Conservation (phyloP, 2,888 invertebrate species). For the Macroteleia sp. region DNA sequence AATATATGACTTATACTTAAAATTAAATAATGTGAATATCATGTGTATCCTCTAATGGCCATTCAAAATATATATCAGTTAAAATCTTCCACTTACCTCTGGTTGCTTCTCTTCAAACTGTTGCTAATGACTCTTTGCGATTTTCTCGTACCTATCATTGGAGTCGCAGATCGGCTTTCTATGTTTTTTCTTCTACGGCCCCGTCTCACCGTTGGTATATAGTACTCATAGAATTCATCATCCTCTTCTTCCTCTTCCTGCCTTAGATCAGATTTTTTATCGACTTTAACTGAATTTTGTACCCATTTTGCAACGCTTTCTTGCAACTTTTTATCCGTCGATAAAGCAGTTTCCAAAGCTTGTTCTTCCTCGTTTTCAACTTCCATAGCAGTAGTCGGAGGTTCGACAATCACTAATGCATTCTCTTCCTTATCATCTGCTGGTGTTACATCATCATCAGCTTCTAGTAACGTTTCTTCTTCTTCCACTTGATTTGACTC, state of each 20-base stretch:
- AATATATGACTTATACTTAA: too few species aligned
- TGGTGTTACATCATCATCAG: slow-evolving; percentile 9
- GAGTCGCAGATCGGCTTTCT: slow-evolving; percentile 16
- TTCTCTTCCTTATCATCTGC: slow-evolving; percentile 42
- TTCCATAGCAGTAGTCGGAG: slow-evolving; percentile 77
- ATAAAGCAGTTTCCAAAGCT: slow-evolving; percentile 72
- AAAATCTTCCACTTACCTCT: slow-evolving; percentile 83
- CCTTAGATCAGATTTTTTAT: slow-evolving; percentile 29
- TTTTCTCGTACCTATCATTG: slow-evolving; percentile 72
- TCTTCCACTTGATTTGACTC: slow-evolving; percentile 28
- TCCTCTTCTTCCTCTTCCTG: slow-evolving; percentile 39
- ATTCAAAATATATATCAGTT: too few species aligned
- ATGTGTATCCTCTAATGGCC: slow-evolving; percentile 25
- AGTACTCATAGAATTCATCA: slow-evolving; percentile 24
- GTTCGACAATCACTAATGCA: slow-evolving; percentile 78
- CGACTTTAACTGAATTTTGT: slow-evolving; percentile 82
- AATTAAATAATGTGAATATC: too few species aligned
- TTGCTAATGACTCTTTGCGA: slow-evolving; percentile 79
- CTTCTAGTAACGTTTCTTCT: slow-evolving; percentile 1
- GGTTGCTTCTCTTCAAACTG: slow-evolving; percentile 81
- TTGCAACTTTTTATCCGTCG: slow-evolving; percentile 74
- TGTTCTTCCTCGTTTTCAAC: slow-evolving; percentile 77
- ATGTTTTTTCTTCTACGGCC: slow-evolving; percentile 64
- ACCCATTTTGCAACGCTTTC: slow-evolving; percentile 83
- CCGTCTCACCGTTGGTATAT: slow-evolving; percentile 33